Evolutionary conservation across 2,888 invertebrate species (phyloP).

Genomic region (Gymnoscelis rufifasciata): DNA sequence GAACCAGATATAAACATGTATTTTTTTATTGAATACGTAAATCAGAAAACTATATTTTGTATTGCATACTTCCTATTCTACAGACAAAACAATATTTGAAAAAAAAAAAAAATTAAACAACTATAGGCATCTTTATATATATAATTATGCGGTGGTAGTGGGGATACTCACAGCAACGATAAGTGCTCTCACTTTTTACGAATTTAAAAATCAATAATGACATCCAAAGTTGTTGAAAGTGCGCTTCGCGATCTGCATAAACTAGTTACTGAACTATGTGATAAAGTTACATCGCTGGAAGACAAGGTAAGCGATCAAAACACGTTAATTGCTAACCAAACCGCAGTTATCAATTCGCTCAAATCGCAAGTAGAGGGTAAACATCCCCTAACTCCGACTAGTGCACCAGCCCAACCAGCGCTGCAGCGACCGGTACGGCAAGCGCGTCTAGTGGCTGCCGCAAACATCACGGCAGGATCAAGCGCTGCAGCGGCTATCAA

Average conservation of each 20-base stretch:
- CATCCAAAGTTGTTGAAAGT: conserved; percentile 1
- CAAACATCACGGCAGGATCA: not conserved
- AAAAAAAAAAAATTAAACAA: no score
- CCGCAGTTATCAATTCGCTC: not conserved
- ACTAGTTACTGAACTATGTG: not conserved
- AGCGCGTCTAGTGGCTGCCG: conserved; percentile 5
- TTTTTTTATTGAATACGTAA: no score
- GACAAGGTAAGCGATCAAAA: not conserved
- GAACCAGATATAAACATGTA: no score
- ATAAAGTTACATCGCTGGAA: conserved; percentile 5
- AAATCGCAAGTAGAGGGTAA: conserved; percentile 8
- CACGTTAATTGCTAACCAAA: not conserved
- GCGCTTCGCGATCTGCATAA: conserved; percentile 3
- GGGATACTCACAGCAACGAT: no score
- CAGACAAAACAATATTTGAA: no score
- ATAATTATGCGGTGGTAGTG: no score
- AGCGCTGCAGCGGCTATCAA: not conserved
- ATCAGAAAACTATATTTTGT: no score
- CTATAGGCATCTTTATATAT: no score
- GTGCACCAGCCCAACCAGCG: not conserved
- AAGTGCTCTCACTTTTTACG: no score
- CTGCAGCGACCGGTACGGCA: conserved; percentile 3
- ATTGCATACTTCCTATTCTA: no score
- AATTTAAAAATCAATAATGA: no score
- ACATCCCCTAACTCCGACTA: not conserved